Evolutionary conservation across 2,888 invertebrate genomes (phyloP), one percentile per base, ranked within the genome.

Genomic region (Ischnura elegans): DNA sequence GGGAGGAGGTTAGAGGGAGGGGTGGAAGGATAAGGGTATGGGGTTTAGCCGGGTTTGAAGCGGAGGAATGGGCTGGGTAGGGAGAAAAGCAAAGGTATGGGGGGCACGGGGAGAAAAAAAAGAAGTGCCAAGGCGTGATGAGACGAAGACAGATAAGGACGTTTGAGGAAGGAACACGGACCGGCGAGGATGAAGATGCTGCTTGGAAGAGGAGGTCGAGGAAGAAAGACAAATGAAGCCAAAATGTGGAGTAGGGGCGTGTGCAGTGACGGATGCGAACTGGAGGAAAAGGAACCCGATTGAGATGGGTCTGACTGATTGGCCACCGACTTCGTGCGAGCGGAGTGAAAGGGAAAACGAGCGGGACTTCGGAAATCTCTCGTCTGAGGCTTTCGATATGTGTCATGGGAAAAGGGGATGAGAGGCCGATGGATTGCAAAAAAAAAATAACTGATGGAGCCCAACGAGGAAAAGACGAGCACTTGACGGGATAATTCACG

Each of bases 61-160:
- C 45, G 86, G n/a, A 46, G 25, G 86, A 21, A n/a, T 43, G 5
- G n/a, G n/a, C n/a, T n/a, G n/a, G n/a, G n/a, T n/a, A n/a, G n/a
- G 46, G 43, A 25, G 66, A 10, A 61, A 19, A 61, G 36, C 25
- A 25, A n/a, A n/a, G 46, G 45, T 25, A 25, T 3, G 46, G 45
- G 46, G n/a, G 86, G 36, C 1, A 85, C 10, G 19, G 21, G 13
- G 86, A 10, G 86, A 86, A 10, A n/a, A 86, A 25, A 21, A 46
- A 5, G 25, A 6, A 45, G 86, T 8, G 0, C 0, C 3, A 86
- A 86, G 86, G 46, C 46, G 86, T 46, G 86, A 86, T 45, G 86
- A 86, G 86, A 86, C n/a, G 86, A 46, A 45, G 45, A 76, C 76
- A 86, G 86, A 43, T 43, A 46, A 86, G 46, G 43, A 46, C 42